Evolutionary conservation across 2,113 vertebrate genomes (phyloP).

Genomic region (Onychorhynchus coronatus): DNA sequence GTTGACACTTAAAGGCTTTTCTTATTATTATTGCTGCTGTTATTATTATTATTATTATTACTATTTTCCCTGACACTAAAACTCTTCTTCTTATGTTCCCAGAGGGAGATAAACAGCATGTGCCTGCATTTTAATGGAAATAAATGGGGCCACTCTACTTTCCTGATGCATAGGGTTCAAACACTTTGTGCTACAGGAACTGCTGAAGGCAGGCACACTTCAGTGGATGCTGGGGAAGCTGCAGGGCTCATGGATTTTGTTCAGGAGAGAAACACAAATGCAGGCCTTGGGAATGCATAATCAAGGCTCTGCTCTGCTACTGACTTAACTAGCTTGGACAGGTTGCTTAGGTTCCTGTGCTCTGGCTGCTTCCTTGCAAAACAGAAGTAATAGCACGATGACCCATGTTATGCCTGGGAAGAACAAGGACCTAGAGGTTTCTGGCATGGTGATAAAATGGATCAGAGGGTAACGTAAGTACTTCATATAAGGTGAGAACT

Average conservation of each 20-base stretch:
- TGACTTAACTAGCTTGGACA: not conserved
- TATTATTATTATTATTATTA: constrained; percentile 56
- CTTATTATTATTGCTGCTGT: constrained; percentile 37
- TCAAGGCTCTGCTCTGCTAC: not conserved
- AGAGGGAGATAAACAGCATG: constrained; percentile 57
- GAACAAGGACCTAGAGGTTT: not conserved
- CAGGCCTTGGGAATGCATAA: not conserved
- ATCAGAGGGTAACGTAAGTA: not conserved
- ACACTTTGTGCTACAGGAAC: not conserved
- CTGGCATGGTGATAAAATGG: not conserved
- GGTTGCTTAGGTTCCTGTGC: not conserved
- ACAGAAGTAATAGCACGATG: not conserved
- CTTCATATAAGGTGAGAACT: not conserved
- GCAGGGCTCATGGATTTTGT: not conserved
- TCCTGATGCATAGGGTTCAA: not conserved
- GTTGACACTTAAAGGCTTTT: constrained; percentile 57
- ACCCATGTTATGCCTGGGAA: not conserved
- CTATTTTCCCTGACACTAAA: constrained; percentile 59
- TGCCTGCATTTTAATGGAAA: constrained; percentile 60
- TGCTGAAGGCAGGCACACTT: not conserved
- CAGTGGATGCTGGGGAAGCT: not conserved
- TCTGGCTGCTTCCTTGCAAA: not conserved
- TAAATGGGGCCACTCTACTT: not conserved
- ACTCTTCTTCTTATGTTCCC: constrained; percentile 58
- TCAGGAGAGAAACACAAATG: not conserved